A percentile compares a stretch with the other conserved stretches of the same genome.
Evolutionary conservation across 2,888 invertebrate species (phyloP).

Genomic region (Camponotus fellah): DNA sequence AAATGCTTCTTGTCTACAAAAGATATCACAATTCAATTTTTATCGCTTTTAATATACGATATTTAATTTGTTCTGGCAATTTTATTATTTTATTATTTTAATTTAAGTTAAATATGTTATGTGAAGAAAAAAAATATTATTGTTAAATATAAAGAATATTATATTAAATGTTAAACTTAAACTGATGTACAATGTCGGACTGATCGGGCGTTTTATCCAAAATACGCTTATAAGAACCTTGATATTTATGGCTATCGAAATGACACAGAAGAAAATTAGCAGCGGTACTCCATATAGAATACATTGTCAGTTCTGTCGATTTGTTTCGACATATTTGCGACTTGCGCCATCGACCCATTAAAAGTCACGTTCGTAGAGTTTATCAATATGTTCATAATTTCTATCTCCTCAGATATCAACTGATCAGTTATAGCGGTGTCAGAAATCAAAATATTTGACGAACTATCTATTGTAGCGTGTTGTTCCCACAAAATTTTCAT

Average conservation of each 20-base stretch:
- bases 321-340: not conserved
- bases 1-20: too few species aligned
- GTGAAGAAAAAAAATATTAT: not conserved
- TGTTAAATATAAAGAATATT: not conserved
- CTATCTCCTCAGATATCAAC: not conserved
- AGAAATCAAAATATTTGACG: not conserved
- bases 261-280: slow-evolving; percentile 86
- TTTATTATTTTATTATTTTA: too few species aligned
- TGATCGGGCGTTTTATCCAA: slow-evolving; percentile 88
- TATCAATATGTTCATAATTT: slow-evolving; percentile 15
- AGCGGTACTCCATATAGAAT: slow-evolving; percentile 79
- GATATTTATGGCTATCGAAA: slow-evolving; percentile 87
- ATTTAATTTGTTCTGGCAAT: too few species aligned
- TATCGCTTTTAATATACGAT: not conserved
- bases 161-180: slow-evolving; percentile 87
- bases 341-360: not conserved
- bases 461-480: not conserved
- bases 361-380: not conserved
- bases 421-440: not conserved
- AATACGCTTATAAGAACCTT: slow-evolving; percentile 87
- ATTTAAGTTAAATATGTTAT: too few species aligned
- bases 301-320: slow-evolving; percentile 23
- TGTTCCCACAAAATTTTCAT: not conserved
- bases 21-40: not conserved
- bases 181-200: slow-evolving; percentile 88